These are phyloP conservation scores for Bryconaethiops microstoma DNA, from an alignment of 2,797 vertebrate species.

Conservation along the genomic window DNA sequence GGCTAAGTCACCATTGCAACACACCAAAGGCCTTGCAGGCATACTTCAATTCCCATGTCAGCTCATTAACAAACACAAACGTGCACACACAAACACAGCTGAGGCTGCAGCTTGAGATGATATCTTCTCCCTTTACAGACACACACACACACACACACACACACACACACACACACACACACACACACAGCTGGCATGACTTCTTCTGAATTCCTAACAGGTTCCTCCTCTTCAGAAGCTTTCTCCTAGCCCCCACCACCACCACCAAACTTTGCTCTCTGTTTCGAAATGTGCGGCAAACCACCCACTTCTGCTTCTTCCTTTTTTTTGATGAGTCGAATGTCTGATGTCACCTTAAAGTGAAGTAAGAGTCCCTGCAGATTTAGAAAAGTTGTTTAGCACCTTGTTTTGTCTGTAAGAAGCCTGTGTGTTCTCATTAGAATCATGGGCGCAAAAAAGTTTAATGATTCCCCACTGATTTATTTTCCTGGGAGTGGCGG, in stretches of 20 bases:
- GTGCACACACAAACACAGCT: conserved; percentile 7
- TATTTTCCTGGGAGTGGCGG: conserved; percentile 41
- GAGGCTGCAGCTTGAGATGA: conserved; percentile 28
- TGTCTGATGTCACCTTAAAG: conserved; percentile 33
- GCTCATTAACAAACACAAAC: conserved; percentile 4
- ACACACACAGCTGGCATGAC: conserved; percentile 27
- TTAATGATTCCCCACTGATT: conserved; percentile 55
- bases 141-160: conserved; percentile 20
- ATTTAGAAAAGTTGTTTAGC: conserved; percentile 18
- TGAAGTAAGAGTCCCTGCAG: conserved; percentile 1
- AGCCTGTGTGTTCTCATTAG: conserved; percentile 8
- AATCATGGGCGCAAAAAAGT: conserved; percentile 48
- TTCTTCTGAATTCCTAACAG: conserved; percentile 46
- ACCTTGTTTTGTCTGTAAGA: conserved; percentile 25
- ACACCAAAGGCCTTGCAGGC: conserved; percentile 22
- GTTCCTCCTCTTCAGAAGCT: conserved; percentile 45
- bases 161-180: conserved; percentile 21
- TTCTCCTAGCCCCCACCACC: conserved; percentile 22
- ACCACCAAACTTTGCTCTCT: conserved; percentile 14
- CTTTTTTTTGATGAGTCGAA: conserved; percentile 8
- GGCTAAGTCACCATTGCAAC: conserved; percentile 9
- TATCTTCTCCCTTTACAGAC: conserved; percentile 6
- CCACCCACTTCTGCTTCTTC: conserved; percentile 39
- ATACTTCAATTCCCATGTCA: conserved; percentile 29
- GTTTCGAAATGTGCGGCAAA: conserved; percentile 36